Evolutionary conservation across 2,888 invertebrate genomes (phyloP).

Genomic region (Iphiclides podalirius): DNA sequence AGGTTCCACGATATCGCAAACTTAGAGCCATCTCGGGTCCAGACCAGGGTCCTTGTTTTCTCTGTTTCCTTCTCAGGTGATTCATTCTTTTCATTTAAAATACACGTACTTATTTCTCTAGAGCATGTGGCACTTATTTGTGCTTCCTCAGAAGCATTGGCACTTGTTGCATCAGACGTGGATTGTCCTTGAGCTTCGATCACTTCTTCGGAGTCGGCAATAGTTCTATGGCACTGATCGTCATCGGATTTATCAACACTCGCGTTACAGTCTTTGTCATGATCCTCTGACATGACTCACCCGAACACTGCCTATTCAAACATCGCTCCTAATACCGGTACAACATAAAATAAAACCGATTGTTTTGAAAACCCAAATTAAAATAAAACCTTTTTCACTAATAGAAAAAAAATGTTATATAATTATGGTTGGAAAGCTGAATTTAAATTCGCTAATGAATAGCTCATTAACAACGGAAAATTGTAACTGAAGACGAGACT

Average conservation of each 20-base stretch:
- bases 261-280: conserved; percentile 52
- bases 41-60: conserved; percentile 34
- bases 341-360: conserved; percentile 11
- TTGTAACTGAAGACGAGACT: no score
- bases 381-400: no score
- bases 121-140: conserved; percentile 48
- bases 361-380: no score
- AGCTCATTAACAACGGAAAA: no score
- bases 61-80: conserved; percentile 20
- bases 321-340: conserved; percentile 31
- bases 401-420: no score
- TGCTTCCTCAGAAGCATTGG: conserved; percentile 46
- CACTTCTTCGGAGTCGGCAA: conserved; percentile 32
- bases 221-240: conserved; percentile 35
- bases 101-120: conserved; percentile 37
- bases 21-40: conserved; percentile 64
- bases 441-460: no score
- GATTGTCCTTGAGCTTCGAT: conserved; percentile 28
- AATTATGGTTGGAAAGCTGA: no score
- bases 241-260: conserved; percentile 41
- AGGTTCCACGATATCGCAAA: conserved; percentile 71
- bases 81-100: conserved; percentile 29
- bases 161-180: conserved; percentile 40
- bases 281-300: conserved; percentile 67
- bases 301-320: conserved; percentile 33